phyloP scores from a whole-genome alignment of 2,113 vertebrate genomes.

The Platanista minor region DNA sequence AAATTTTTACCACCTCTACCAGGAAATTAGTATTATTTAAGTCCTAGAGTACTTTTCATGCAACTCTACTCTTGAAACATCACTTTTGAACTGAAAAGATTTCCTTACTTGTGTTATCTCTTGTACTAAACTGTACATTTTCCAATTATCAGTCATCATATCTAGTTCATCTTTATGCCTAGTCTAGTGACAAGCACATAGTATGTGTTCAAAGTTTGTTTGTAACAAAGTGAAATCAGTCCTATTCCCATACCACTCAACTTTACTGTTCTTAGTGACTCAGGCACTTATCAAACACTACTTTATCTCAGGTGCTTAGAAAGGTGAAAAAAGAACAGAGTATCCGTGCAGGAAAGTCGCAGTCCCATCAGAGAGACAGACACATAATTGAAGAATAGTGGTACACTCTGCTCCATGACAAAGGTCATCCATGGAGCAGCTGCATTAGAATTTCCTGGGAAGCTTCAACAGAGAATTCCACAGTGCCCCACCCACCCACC shows the following conservation, averaged over 20 bases:
- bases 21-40: background rate
- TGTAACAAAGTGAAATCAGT: background rate
- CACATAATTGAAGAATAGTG: background rate
- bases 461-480: background rate
- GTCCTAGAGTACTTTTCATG: background rate
- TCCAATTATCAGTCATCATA: background rate
- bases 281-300: background rate
- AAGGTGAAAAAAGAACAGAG: background rate
- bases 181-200: background rate
- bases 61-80: background rate
- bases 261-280: background rate
- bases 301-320: background rate
- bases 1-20: background rate
- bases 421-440: background rate
- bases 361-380: background rate
- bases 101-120: background rate
- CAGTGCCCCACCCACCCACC: background rate
- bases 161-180: background rate
- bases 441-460: background rate
- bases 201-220: background rate
- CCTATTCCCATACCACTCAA: background rate
- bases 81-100: background rate
- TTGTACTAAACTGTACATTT: background rate
- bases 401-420: background rate
- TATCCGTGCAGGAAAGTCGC: background rate